phyloP scores from a whole-genome alignment of 1,140 invertebrate genomes.

The Venustaconcha ellipsiformis region DNA sequence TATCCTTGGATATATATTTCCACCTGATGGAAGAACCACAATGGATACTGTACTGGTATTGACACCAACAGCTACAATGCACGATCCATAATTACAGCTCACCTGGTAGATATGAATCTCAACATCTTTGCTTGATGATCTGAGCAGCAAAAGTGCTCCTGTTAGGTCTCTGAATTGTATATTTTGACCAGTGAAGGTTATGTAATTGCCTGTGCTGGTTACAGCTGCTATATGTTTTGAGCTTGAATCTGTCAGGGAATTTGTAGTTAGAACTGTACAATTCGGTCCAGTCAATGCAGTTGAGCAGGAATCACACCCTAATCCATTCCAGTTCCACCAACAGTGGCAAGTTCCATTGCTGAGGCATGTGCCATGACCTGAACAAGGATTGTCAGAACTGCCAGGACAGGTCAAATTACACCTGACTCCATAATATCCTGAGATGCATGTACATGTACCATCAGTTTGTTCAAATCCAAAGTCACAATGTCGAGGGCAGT shows the following conservation, averaged over 20 bases:
- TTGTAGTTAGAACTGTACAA: conserved; percentile 34
- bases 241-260: conserved; percentile 3
- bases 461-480: conserved; percentile 30
- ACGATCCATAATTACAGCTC: conserved; percentile 32
- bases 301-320: conserved; percentile 17
- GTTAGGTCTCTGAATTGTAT: conserved; percentile 30
- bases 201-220: conserved; percentile 29
- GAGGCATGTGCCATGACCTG: conserved; percentile 37
- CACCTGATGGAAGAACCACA: conserved; percentile 27
- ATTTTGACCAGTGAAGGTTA: conserved; percentile 39
- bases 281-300: conserved; percentile 31
- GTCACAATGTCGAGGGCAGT: conserved; percentile 27
- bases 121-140: conserved; percentile 16
- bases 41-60: conserved; percentile 12
- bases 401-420: conserved; percentile 40
- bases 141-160: conserved; percentile 39
- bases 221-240: conserved; percentile 26
- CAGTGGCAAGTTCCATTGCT: conserved; percentile 39
- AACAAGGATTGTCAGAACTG: conserved; percentile 37
- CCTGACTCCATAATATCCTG: conserved; percentile 37
- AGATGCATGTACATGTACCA: conserved; percentile 34
- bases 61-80: conserved; percentile 32
- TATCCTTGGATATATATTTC: conserved; percentile 18
- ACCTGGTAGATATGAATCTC: conserved; percentile 40
- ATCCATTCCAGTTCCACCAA: conserved; percentile 45